phyloP scores from a whole-genome alignment of 2,797 vertebrate species.

The Harpagifer antarcticus region DNA sequence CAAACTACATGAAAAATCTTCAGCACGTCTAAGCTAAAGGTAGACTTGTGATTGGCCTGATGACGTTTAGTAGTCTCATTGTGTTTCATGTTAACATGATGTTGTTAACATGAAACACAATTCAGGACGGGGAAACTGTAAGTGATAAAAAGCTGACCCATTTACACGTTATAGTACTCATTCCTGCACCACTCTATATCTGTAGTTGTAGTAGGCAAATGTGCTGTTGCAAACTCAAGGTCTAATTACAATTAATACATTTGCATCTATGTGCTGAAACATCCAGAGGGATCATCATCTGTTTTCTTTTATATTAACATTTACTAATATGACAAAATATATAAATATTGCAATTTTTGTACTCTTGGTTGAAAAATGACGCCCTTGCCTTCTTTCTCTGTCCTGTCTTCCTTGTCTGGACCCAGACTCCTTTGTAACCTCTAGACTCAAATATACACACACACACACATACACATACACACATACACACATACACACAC shows the following conservation, averaged over 20 bases:
- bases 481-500: conserved; percentile 34
- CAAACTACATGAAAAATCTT: no score
- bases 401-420: conserved; percentile 60
- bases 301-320: background rate
- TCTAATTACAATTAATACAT: background rate
- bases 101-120: no score
- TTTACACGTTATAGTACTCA: no score
- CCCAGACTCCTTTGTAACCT: conserved; percentile 34
- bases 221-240: background rate
- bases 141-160: no score
- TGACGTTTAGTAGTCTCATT: no score
- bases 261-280: background rate
- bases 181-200: no score
- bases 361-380: conserved; percentile 5
- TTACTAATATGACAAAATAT: background rate
- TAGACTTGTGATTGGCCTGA: no score
- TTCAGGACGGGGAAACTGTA: no score
- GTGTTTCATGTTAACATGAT: no score
- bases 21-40: no score
- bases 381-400: conserved; percentile 58
- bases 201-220: no score
- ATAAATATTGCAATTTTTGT: background rate
- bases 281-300: background rate
- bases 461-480: conserved; percentile 18
- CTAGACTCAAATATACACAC: conserved; percentile 9